phyloP scores from a whole-genome alignment of 2,113 vertebrate genomes.

The Campylomormyrus tamandua region DNA sequence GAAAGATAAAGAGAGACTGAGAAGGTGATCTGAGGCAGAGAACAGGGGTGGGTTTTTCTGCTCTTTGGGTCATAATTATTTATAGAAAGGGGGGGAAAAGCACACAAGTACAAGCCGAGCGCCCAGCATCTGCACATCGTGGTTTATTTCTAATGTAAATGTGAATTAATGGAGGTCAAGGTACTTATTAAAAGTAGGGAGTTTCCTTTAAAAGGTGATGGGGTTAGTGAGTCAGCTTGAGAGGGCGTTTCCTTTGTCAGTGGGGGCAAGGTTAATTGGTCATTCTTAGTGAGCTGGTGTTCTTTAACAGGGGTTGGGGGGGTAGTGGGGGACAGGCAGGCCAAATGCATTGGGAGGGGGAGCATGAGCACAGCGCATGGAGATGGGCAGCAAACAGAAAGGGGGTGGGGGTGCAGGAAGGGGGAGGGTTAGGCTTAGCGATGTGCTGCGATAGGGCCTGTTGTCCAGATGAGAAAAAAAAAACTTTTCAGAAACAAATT shows the following conservation, averaged over 20 bases:
- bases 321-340: background rate
- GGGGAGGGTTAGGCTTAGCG: background rate
- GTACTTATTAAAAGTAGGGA: background rate
- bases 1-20: constrained; percentile 53
- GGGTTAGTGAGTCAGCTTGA: background rate
- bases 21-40: constrained; percentile 42
- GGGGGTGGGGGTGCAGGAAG: constrained; percentile 26
- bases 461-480: constrained; percentile 40
- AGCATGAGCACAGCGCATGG: constrained; percentile 39
- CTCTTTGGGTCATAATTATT: background rate
- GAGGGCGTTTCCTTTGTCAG: too few species aligned
- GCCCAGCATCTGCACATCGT: background rate
- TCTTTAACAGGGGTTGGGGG: background rate
- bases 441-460: background rate
- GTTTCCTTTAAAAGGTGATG: background rate
- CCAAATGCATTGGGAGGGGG: background rate
- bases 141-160: background rate
- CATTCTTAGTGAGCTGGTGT: background rate
- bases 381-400: constrained; percentile 32
- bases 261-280: background rate
- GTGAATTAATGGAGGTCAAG: background rate
- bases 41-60: constrained; percentile 33
- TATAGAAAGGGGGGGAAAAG: background rate
- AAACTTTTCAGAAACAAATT: constrained; percentile 37
- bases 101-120: background rate